Conservation (phyloP, 2,888 invertebrate species). For the Netelia inedita region DNA sequence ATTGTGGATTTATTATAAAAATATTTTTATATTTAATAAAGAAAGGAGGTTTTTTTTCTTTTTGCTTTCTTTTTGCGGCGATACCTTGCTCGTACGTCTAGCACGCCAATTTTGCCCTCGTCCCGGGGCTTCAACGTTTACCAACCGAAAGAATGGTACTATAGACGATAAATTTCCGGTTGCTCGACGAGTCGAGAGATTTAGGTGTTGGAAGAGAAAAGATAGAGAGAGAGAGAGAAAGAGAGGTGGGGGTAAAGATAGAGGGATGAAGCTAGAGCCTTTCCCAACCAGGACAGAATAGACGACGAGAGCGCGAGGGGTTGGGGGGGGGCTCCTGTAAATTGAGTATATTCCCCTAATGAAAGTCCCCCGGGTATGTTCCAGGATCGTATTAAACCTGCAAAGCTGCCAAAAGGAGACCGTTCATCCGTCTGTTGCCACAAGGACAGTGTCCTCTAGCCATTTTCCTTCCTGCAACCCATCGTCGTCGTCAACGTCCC, state of each 20-base stretch:
- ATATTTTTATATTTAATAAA: conserved; percentile 1
- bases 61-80: background rate
- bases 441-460: conserved; percentile 37
- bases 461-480: conserved; percentile 19
- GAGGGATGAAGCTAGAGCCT: conserved; percentile 70
- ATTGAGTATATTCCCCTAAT: conserved; percentile 84
- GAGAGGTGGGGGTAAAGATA: conserved; percentile 43
- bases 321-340: conserved; percentile 78
- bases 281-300: background rate
- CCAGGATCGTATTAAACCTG: conserved; percentile 82
- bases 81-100: conserved; percentile 40
- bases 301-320: conserved; percentile 28
- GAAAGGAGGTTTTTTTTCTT: conserved; percentile 8
- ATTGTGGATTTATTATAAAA: background rate
- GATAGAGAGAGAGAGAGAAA: conserved; percentile 51
- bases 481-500: background rate
- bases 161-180: conserved; percentile 79
- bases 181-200: conserved; percentile 81
- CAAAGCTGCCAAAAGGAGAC: conserved; percentile 79
- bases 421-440: conserved; percentile 64
- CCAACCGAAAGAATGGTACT: conserved; percentile 74
- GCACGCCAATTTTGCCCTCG: conserved; percentile 75
- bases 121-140: conserved; percentile 57
- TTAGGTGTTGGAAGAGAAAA: conserved; percentile 73
- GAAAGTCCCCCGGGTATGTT: conserved; percentile 83